These are phyloP conservation scores for Drosophila affinis DNA, from an alignment of 2,888 invertebrate genomes.

Conservation along the genomic window DNA sequence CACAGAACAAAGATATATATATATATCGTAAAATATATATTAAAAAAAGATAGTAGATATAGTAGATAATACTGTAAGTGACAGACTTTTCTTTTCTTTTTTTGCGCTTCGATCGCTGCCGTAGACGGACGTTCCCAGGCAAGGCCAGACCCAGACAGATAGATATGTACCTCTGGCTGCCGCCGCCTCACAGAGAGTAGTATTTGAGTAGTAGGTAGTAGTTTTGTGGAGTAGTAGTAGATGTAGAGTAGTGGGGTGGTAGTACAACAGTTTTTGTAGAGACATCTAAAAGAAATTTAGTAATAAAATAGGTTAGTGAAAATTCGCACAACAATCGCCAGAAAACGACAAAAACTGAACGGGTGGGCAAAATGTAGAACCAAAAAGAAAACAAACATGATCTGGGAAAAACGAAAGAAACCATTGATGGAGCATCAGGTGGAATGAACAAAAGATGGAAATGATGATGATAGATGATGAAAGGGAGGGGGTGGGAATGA, in stretches of 20 bases:
- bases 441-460: constrained; percentile 17
- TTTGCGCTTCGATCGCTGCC: constrained; percentile 36
- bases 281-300: constrained; percentile 83
- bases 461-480: not conserved
- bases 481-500: not conserved
- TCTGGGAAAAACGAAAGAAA: constrained; percentile 23
- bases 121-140: constrained; percentile 3
- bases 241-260: constrained; percentile 61
- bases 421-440: constrained; percentile 8
- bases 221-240: constrained; percentile 56
- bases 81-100: constrained; percentile 47
- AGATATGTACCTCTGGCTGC: constrained; percentile 10
- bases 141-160: constrained; percentile 10
- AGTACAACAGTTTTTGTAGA: constrained; percentile 67
- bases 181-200: constrained; percentile 33
- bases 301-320: constrained; percentile 83
- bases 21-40: constrained; percentile 36
- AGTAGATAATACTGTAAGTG: constrained; percentile 46
- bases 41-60: constrained; percentile 21
- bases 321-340: constrained; percentile 63
- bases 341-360: constrained; percentile 28
- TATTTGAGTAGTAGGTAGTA: constrained; percentile 65
- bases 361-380: constrained; percentile 21
- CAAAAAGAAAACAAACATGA: constrained; percentile 11
- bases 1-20: constrained; percentile 38